These are phyloP conservation scores for Pogonomyrmex barbatus DNA, from an alignment of 1,140 invertebrate genomes.

Conservation along the genomic window DNA sequence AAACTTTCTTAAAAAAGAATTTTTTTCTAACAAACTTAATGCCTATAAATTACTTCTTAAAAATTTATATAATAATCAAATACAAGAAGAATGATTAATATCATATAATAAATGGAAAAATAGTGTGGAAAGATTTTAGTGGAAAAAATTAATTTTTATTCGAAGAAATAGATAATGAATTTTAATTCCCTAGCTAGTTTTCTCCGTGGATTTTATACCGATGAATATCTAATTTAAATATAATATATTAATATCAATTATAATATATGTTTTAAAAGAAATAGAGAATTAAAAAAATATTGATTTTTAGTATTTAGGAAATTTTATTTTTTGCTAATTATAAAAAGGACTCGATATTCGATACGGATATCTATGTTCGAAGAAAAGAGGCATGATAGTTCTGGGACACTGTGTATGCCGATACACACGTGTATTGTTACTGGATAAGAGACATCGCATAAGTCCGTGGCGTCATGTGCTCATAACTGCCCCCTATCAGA, in stretches of 20 bases:
- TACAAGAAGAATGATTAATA: background rate
- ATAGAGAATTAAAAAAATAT: background rate
- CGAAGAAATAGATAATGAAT: background rate
- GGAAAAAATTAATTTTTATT: background rate
- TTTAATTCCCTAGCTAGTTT: background rate
- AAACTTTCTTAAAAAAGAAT: background rate
- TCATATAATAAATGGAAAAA: background rate
- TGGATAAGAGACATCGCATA: constrained; percentile 80
- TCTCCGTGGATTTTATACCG: background rate
- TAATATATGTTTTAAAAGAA: background rate
- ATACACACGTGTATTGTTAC: constrained; percentile 74
- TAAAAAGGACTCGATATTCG: background rate
- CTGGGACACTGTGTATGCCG: constrained; percentile 43
- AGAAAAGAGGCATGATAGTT: background rate
- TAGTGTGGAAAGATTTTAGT: background rate
- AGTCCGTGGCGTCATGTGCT: constrained; percentile 83
- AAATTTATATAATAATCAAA: background rate
- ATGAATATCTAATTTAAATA: background rate
- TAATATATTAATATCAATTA: background rate
- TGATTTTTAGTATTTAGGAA: background rate
- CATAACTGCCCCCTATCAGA: constrained; percentile 82
- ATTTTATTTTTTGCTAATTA: background rate
- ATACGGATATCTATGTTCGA: background rate
- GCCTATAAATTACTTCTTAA: background rate
- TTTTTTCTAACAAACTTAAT: no score